Percentiles rank a stretch among this genome's conserved stretches.
phyloP scores from a whole-genome alignment of 2,888 invertebrate species.

The Hydrotaea diabolus region DNA sequence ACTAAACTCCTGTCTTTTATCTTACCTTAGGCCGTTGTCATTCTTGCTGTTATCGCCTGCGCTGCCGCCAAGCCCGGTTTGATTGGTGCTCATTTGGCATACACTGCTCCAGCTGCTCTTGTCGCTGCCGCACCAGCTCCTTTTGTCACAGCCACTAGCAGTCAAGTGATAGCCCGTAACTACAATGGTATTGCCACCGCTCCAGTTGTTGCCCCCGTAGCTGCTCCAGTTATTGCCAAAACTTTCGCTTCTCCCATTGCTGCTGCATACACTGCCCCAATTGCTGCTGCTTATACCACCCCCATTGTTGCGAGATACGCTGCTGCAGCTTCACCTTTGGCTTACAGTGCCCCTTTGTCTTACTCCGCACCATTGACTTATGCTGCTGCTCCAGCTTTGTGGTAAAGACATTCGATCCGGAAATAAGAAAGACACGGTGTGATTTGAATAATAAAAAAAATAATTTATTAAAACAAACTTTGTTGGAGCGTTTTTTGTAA shows the following conservation, averaged over 20 bases:
- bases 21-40: slow-evolving; percentile 65
- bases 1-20: too few species aligned
- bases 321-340: slow-evolving; percentile 35
- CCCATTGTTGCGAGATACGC: slow-evolving; percentile 39
- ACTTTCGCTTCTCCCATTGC: slow-evolving; percentile 49
- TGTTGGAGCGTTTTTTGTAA: too few species aligned
- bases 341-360: slow-evolving; percentile 29
- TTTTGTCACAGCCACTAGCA: slow-evolving; percentile 72
- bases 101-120: slow-evolving; percentile 63
- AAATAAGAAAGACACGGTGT: too few species aligned
- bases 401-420: too few species aligned
- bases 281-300: slow-evolving; percentile 46
- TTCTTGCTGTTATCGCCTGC: slow-evolving; percentile 65
- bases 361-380: slow-evolving; percentile 40
- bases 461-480: too few species aligned
- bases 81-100: slow-evolving; percentile 47
- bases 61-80: slow-evolving; percentile 56
- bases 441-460: too few species aligned
- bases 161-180: slow-evolving; percentile 74
- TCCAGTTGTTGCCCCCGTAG: slow-evolving; percentile 69
- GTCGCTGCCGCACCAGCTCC: slow-evolving; percentile 67
- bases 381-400: slow-evolving; percentile 33
- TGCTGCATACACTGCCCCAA: slow-evolving; percentile 51
- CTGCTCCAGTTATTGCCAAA: slow-evolving; percentile 65
- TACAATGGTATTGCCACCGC: slow-evolving; percentile 70